These are phyloP conservation scores for Ferrisia virgata DNA, from an alignment of 2,888 invertebrate species.

Conservation along the genomic window DNA sequence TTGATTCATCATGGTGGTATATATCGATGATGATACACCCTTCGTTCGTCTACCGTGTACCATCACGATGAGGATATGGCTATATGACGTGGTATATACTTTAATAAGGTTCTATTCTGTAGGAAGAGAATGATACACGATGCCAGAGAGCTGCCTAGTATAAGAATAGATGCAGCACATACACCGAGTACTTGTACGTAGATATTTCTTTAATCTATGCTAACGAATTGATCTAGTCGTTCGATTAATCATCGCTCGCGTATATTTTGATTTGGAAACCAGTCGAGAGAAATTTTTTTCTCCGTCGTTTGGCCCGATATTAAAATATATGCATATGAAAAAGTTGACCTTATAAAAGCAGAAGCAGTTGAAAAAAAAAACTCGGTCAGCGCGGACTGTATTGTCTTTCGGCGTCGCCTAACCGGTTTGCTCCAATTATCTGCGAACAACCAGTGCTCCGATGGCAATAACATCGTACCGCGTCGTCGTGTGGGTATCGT, in stretches of 20 bases:
- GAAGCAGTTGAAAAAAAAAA: background rate
- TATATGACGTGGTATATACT: background rate
- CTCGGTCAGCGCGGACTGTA: slow-evolving; percentile 18
- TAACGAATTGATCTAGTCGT: background rate
- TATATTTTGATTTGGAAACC: background rate
- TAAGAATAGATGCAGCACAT: no score
- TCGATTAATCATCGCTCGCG: background rate
- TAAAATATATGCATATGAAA: slow-evolving; percentile 20
- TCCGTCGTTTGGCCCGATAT: background rate
- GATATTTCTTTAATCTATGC: background rate
- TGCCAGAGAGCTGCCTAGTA: no score
- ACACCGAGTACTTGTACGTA: no score
- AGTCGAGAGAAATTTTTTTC: background rate
- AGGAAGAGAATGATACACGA: background rate
- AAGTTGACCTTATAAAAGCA: background rate
- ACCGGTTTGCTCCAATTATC: slow-evolving; percentile 30
- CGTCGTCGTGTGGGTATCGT: background rate
- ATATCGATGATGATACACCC: background rate
- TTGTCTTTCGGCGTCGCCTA: slow-evolving; percentile 23
- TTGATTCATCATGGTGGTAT: background rate
- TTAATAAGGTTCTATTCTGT: background rate
- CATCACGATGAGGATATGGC: background rate
- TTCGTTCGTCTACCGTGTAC: background rate
- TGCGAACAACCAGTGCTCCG: background rate
- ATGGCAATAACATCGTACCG: background rate